Conservation (phyloP, 2,888 invertebrate species). For the Monopis laevigella region DNA sequence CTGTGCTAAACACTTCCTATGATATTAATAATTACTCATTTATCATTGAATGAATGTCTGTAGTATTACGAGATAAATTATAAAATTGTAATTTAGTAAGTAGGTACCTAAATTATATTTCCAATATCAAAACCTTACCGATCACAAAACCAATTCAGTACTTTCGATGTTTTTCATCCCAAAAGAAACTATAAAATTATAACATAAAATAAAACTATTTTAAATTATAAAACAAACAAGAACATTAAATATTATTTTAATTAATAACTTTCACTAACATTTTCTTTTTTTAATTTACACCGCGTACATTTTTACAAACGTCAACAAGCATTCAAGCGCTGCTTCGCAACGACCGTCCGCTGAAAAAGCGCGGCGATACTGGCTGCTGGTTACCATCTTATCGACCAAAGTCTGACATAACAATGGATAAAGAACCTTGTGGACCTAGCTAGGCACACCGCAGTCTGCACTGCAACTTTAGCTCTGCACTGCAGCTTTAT, state of each 20-base stretch:
- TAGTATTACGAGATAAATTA: no score
- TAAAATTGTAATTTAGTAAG: no score
- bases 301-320: constrained; percentile 6
- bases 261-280: constrained; percentile 10
- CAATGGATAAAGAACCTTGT: constrained; percentile 39
- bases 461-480: constrained; percentile 53
- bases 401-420: constrained; percentile 44
- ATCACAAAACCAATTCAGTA: no score
- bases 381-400: constrained; percentile 22
- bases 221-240: constrained; percentile 2
- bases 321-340: constrained; percentile 12
- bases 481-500: constrained; percentile 65
- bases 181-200: no score
- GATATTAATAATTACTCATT: no score
- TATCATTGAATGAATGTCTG: no score
- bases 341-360: constrained; percentile 14
- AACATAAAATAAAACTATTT: no score
- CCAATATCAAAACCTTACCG: no score
- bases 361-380: constrained; percentile 30
- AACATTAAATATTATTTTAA: constrained; percentile 1
- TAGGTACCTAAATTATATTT: no score
- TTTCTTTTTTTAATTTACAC: neutral
- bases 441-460: constrained; percentile 29
- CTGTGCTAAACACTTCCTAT: no score
- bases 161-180: no score